Evolutionary conservation across 2,888 invertebrate species (phyloP).

Genomic region (Galerucella calmariensis): DNA sequence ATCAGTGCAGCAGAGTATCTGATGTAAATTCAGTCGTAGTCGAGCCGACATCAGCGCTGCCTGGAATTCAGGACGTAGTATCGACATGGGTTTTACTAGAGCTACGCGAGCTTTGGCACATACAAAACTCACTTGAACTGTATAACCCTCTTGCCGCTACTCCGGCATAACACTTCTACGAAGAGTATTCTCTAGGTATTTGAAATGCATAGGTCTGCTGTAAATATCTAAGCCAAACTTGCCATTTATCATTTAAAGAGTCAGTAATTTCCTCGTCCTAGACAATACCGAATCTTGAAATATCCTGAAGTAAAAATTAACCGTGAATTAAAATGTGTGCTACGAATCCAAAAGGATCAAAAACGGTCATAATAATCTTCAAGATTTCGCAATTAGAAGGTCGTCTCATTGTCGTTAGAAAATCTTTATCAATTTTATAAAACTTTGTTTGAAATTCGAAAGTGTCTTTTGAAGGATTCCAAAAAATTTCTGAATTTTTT

Average conservation of each 20-base stretch:
- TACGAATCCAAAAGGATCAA: slow-evolving; percentile 54
- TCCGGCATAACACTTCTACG: no score
- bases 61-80: no score
- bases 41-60: no score
- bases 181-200: slow-evolving; percentile 36
- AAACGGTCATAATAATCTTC: slow-evolving; percentile 51
- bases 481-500: slow-evolving; percentile 4
- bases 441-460: no score
- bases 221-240: slow-evolving; percentile 44
- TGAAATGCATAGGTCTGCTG: slow-evolving; percentile 12
- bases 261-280: slow-evolving; percentile 45
- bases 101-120: no score
- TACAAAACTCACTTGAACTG: no score
- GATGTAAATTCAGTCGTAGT: no score
- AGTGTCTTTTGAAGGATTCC: not conserved
- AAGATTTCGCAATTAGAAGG: slow-evolving; percentile 17
- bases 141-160: no score
- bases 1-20: no score
- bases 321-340: slow-evolving; percentile 44
- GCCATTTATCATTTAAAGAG: slow-evolving; percentile 38
- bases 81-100: no score
- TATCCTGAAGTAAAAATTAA: slow-evolving; percentile 51
- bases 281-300: slow-evolving; percentile 46
- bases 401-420: slow-evolving; percentile 9
- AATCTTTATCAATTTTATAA: not conserved